A percentile compares a stretch with the other conserved stretches of the same genome.
These are phyloP conservation scores for Rhinogobius similis DNA, from an alignment of 2,113 vertebrate genomes.

Conservation along the genomic window DNA sequence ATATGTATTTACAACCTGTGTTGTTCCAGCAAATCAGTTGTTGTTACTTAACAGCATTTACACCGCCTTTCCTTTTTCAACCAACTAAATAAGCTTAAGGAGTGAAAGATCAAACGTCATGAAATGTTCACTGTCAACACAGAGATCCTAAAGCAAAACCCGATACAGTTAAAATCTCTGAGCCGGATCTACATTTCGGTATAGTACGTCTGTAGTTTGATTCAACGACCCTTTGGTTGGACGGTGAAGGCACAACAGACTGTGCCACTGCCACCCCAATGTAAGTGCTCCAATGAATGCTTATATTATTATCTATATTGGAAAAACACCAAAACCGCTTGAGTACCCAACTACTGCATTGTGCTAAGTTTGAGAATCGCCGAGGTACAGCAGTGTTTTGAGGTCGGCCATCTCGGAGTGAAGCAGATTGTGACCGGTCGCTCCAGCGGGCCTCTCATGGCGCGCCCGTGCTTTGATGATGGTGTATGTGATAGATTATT, in stretches of 20 bases:
- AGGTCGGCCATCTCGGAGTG: neutral
- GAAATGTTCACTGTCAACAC: too few relatives aligned
- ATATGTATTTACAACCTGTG: neutral
- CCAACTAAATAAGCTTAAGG: too few relatives aligned
- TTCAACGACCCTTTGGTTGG: neutral
- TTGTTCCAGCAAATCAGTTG: neutral
- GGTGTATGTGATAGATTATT: constrained; percentile 77
- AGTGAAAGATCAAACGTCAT: too few relatives aligned
- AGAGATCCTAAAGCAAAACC: too few relatives aligned
- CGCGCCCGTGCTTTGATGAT: constrained; percentile 43
- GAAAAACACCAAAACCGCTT: too few relatives aligned
- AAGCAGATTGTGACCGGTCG: neutral
- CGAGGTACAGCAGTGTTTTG: neutral
- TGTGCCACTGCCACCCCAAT: too few relatives aligned
- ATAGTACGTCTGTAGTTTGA: neutral
- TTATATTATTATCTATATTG: too few relatives aligned
- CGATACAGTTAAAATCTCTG: too few relatives aligned
- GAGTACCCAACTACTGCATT: neutral
- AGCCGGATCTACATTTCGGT: too few relatives aligned
- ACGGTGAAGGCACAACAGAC: neutral
- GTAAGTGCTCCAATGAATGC: too few relatives aligned
- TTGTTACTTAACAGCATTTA: too few relatives aligned
- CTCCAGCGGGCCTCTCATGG: constrained; percentile 12
- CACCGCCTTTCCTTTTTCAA: too few relatives aligned
- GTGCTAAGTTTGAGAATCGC: neutral